phyloP scores from a whole-genome alignment of 2,113 vertebrate species.

The Amphiprion ocellaris region DNA sequence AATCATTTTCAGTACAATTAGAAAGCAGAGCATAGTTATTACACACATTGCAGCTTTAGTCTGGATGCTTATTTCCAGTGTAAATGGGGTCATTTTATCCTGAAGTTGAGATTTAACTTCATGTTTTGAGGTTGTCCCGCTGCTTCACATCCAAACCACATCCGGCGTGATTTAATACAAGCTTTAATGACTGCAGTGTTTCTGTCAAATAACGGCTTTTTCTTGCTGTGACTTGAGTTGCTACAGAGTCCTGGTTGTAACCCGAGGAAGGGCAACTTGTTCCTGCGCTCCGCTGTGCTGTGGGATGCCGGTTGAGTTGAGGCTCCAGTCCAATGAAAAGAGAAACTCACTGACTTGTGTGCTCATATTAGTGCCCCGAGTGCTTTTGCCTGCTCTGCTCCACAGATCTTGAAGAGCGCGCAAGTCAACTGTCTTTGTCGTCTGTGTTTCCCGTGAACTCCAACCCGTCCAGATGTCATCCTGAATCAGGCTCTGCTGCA shows the following conservation, averaged over 20 bases:
- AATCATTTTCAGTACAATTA: not conserved
- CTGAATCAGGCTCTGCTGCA: constrained; percentile 65
- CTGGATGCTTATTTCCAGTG: not conserved
- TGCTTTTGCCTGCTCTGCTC: constrained; percentile 49
- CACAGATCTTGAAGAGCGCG: constrained; percentile 48
- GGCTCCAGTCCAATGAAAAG: constrained; percentile 18
- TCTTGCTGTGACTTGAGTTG: not conserved
- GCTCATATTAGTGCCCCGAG: constrained; percentile 44
- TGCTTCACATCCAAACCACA: not conserved
- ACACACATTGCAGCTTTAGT: not conserved
- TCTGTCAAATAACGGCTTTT: not conserved
- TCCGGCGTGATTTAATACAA: not conserved
- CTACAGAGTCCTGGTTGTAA: not conserved
- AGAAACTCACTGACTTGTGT: constrained; percentile 41
- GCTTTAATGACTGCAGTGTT: not conserved
- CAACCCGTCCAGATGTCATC: constrained; percentile 66
- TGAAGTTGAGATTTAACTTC: not conserved
- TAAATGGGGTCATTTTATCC: not conserved
- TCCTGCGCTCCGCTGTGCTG: not conserved
- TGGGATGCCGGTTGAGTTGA: constrained; percentile 3
- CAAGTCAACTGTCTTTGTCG: constrained; percentile 59
- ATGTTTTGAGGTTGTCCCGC: not conserved
- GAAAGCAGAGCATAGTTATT: not conserved
- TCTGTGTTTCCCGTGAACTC: constrained; percentile 51
- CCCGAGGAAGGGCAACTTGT: constrained; percentile 1